Conservation (phyloP, 2,888 invertebrate species). For the Caenorhabditis zanzibari region DNA sequence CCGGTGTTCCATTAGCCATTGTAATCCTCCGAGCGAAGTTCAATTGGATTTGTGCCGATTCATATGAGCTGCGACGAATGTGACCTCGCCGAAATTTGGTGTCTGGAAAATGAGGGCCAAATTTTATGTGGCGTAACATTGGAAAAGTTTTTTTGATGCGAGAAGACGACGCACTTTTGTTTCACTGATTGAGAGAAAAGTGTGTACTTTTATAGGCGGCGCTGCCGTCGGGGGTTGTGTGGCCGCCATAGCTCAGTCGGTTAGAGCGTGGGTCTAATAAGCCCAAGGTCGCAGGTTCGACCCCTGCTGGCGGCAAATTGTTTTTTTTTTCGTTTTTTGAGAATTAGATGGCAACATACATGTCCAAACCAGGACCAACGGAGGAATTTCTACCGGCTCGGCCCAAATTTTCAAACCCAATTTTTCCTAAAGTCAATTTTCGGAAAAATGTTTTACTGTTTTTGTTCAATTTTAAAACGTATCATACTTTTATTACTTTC, state of each 20-base stretch:
- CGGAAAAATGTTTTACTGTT: no score
- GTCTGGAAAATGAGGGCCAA: slow-evolving; percentile 50
- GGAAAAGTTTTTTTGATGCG: background rate
- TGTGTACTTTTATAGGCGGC: background rate
- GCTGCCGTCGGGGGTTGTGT: background rate
- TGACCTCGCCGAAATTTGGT: slow-evolving; percentile 74
- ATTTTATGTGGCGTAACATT: slow-evolving; percentile 35
- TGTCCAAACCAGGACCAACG: no score
- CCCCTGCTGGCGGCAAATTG: slow-evolving; percentile 82
- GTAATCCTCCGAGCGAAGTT: slow-evolving; percentile 70
- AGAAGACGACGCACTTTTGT: background rate
- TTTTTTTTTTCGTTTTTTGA: slow-evolving; percentile 56
- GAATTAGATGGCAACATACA: no score
- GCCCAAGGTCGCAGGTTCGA: slow-evolving; percentile 83
- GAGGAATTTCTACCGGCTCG: no score
- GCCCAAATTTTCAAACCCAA: no score
- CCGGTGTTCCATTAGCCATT: slow-evolving; percentile 64
- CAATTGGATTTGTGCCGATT: slow-evolving; percentile 75
- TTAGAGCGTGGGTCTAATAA: slow-evolving; percentile 83
- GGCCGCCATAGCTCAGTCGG: slow-evolving; percentile 83
- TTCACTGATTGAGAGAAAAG: background rate
- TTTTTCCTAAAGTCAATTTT: no score
- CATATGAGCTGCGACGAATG: slow-evolving; percentile 77
- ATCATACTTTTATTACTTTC: no score
- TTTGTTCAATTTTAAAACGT: no score